Base-by-base conservation (phyloP, 2,888 invertebrate genomes). In the Drosophila atripex region DNA sequence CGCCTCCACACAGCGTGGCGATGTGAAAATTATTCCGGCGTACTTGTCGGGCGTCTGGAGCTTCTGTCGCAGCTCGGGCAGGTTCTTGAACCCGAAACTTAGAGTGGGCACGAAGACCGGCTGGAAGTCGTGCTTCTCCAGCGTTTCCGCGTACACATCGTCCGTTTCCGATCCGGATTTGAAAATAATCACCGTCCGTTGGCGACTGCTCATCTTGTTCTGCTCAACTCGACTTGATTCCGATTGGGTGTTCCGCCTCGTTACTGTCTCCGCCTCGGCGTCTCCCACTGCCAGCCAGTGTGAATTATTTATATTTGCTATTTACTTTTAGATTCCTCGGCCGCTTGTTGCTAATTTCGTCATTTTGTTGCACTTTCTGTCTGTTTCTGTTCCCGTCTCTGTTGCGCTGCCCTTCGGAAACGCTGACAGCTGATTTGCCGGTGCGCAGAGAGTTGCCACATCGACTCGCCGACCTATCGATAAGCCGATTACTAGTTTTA, bases 1-100 rank as follows among this genome's bases (percentile, higher is more conserved):
- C 3, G 93, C 93, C 73, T 92, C 90, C 9, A 93, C 92, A 78
- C 93, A 93, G 30, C 94, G 90, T 1, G 93, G 93, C 80, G 93
- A 93, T 1, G 93, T 93, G 58, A 94, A 93, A 4, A 94, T 91
- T 28, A 94, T 84, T 30, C 92, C 94, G 49, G 91, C 90, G 88
- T 92, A 93, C 38, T 90, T 83, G 52, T 92, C 90, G 16, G 92
- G 91, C 43, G 90, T 89, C 55, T 89, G 71, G n/a, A 94, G 77
- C 85, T 92, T 92, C 23, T 88, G 78, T 9, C 75, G 87, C 58
- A 93, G 88, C 60, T 89, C 74, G 2, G 91, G 90, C 25, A 93
- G 88, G 82, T 93, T 92, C 78, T 92, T 92, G 79, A 91, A 93
- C 4, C 91, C 89, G 72, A 93, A 93, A 32, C 92, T 91, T 57